Evolutionary conservation across 1,140 invertebrate genomes (phyloP).

Genomic region (Bombus sibiricus): DNA sequence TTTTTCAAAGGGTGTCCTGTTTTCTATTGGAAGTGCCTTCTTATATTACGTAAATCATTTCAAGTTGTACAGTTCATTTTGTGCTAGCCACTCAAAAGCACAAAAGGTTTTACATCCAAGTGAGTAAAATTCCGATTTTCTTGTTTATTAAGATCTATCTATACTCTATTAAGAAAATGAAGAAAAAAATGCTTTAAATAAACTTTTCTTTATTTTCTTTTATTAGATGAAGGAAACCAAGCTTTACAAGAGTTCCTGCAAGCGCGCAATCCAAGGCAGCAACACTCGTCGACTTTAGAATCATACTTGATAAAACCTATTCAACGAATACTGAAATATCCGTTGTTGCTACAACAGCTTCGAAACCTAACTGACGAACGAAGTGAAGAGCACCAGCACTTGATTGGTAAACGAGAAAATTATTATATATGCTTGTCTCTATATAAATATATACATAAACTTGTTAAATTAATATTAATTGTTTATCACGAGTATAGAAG

Average conservation of each 20-base stretch:
- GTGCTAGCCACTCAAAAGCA: slow-evolving; percentile 98
- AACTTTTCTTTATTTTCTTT: neutral
- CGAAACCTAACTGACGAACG: slow-evolving; percentile 95
- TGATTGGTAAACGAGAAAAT: slow-evolving; percentile 87
- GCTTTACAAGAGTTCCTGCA: slow-evolving; percentile 97
- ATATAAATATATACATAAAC: neutral
- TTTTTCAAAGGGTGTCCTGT: slow-evolving; percentile 93
- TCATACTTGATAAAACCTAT: slow-evolving; percentile 99
- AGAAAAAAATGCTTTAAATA: neutral
- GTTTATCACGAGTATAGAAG: slow-evolving; percentile 85
- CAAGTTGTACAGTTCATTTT: slow-evolving; percentile 99
- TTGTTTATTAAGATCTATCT: neutral
- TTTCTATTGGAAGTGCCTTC: slow-evolving; percentile 98
- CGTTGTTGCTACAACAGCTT: slow-evolving; percentile 96
- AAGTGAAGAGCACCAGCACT: slow-evolving; percentile 96
- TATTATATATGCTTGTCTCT: too few relatives aligned
- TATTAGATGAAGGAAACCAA: slow-evolving; percentile 95
- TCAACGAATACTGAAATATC: slow-evolving; percentile 99
- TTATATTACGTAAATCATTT: slow-evolving; percentile 99
- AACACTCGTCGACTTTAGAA: slow-evolving; percentile 98
- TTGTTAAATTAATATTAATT: neutral
- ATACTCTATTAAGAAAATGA: neutral
- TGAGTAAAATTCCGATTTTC: slow-evolving; percentile 84
- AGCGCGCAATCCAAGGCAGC: slow-evolving; percentile 96
- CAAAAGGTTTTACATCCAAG: slow-evolving; percentile 99